Percentiles rank a stretch among this genome's conserved stretches.
Evolutionary conservation across 2,113 vertebrate genomes (phyloP).

Genomic region (Athene noctua): DNA sequence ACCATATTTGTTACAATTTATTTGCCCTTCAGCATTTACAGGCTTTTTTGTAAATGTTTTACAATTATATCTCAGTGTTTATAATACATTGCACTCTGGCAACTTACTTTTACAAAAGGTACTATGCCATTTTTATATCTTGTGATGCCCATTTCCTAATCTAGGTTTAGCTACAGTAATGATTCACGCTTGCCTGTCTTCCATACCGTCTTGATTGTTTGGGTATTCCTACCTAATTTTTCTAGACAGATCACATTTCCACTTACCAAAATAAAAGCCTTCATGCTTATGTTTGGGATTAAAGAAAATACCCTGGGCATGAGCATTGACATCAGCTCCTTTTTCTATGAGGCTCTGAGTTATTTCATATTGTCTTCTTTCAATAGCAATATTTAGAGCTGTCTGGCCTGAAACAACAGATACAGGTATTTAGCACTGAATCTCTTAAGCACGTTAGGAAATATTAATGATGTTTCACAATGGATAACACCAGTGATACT

Average conservation of each 20-base stretch:
- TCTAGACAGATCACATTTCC: background rate
- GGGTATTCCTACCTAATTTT: background rate
- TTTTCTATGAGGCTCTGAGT: constrained; percentile 74
- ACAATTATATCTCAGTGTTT: background rate
- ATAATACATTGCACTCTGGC: background rate
- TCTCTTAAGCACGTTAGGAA: background rate
- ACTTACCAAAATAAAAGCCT: constrained; percentile 84
- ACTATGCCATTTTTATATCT: background rate
- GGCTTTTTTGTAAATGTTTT: background rate
- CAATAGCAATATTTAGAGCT: constrained; percentile 80
- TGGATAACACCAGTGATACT: background rate
- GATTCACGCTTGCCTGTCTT: background rate
- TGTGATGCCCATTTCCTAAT: background rate
- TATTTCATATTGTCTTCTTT: constrained; percentile 77
- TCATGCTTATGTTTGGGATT: constrained; percentile 80
- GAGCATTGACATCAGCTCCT: constrained; percentile 78
- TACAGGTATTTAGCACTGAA: background rate
- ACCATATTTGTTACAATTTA: background rate
- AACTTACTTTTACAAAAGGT: background rate
- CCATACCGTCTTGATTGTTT: background rate
- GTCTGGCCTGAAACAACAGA: constrained; percentile 74
- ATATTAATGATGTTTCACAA: background rate
- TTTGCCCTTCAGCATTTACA: background rate
- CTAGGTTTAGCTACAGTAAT: background rate
- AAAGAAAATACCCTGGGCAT: constrained; percentile 79